A percentile compares a stretch with the other conserved stretches of the same genome.
Conservation (phyloP, 1,140 invertebrate genomes). For the Calliopsis andreniformis region DNA sequence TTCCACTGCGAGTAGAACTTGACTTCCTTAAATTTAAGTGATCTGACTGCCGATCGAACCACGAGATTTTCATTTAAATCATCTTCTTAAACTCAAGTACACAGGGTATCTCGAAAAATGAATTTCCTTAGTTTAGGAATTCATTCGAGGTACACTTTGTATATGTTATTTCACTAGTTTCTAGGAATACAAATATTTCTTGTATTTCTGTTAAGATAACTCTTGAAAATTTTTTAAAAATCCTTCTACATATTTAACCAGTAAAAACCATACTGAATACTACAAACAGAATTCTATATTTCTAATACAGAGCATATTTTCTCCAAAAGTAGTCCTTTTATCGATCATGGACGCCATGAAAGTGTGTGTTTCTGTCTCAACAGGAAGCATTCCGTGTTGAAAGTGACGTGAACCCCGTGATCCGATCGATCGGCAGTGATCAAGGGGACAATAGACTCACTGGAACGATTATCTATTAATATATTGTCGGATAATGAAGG, state of each 20-base stretch:
- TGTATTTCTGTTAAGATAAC: too few relatives aligned
- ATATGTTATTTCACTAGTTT: too few relatives aligned
- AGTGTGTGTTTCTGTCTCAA: neutral
- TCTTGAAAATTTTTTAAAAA: too few relatives aligned
- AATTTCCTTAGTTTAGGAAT: too few relatives aligned
- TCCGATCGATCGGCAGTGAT: constrained; percentile 4
- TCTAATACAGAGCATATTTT: too few relatives aligned
- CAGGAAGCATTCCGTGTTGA: neutral
- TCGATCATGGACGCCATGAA: neutral
- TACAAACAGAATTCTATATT: too few relatives aligned
- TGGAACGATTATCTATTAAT: constrained; percentile 61
- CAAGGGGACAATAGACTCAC: constrained; percentile 40
- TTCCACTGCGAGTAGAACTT: constrained; percentile 30
- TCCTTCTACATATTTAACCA: too few relatives aligned
- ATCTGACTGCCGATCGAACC: constrained; percentile 40
- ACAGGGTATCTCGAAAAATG: too few relatives aligned
- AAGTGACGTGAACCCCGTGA: neutral
- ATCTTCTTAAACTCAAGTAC: too few relatives aligned
- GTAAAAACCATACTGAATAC: too few relatives aligned
- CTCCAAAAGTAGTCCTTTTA: neutral
- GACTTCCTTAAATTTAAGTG: constrained; percentile 36
- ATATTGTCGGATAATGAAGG: constrained; percentile 65
- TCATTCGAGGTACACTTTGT: too few relatives aligned
- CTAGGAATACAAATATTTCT: too few relatives aligned
- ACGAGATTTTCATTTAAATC: neutral